Evolutionary conservation across 2,888 invertebrate genomes (phyloP).

Genomic region (Tachina lurida): DNA sequence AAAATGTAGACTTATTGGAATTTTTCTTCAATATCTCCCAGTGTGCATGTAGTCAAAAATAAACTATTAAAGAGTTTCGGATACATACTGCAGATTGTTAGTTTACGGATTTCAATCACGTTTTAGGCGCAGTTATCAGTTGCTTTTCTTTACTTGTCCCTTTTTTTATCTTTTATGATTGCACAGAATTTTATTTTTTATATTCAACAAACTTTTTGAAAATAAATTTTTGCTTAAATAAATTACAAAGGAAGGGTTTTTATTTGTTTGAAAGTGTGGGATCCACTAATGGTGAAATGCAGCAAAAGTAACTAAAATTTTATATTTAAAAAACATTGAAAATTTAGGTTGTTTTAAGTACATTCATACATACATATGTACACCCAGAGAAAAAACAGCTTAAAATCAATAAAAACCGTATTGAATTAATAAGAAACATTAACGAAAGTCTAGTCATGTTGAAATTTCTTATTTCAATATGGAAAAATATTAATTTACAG

Average conservation of each 20-base stretch:
- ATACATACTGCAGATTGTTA: conserved; percentile 57
- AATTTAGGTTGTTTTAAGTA: too few species aligned
- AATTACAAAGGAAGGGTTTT: not conserved
- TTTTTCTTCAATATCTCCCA: too few species aligned
- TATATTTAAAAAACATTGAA: not conserved
- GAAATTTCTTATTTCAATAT: too few species aligned
- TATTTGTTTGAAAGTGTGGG: not conserved
- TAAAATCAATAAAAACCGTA: too few species aligned
- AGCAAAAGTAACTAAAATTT: not conserved
- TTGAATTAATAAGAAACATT: too few species aligned
- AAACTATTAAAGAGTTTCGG: conserved; percentile 52
- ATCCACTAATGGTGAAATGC: not conserved
- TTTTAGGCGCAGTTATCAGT: conserved; percentile 72
- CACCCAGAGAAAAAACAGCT: too few species aligned
- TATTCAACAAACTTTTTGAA: conserved; percentile 51
- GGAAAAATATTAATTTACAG: too few species aligned
- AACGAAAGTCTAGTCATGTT: too few species aligned
- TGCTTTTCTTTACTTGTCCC: conserved; percentile 38
- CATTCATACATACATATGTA: too few species aligned
- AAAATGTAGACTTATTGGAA: too few species aligned
- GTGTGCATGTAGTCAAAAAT: not conserved
- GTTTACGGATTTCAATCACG: conserved; percentile 69
- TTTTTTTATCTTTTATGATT: conserved; percentile 1
- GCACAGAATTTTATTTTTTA: conserved; percentile 40
- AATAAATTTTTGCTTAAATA: not conserved